Base-by-base conservation (phyloP, 1,140 invertebrate species). In the Calliphora vicina region DNA sequence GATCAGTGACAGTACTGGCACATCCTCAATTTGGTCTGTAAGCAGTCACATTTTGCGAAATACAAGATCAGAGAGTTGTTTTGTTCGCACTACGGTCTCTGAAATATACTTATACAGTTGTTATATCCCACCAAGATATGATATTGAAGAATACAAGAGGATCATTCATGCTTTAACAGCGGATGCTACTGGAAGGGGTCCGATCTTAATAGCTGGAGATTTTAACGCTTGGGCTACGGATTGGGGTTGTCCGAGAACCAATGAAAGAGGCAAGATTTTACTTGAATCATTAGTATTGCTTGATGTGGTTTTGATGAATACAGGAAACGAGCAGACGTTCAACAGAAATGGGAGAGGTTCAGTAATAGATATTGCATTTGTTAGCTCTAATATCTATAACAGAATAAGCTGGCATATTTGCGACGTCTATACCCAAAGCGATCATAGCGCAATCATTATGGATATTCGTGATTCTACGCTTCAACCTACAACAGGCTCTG, bases 151-250 rank as follows among this genome's bases (percentile, higher is more conserved):
- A 42, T 80, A 20, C 20, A 23, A 17, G 20, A 23, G 23, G 13
- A 80, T 80, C 17, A 23, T 80, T 12, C 1, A 20, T 8, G 43
- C 15, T 17, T 5, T 80, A 13, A 23, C n/a, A 17, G n/a, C 20
- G 17, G 27, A 80, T 80, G 78, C 78, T 12, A 50, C n/a, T 17
- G 8, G 43, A 8, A 57, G 78, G 42, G 9, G 26, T 0, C 23
- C 9, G 2, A 42, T 82, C 6, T 27, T 82, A 25, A 35, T 71
- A 82, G n/a, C n/a, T n/a, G n/a, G n/a, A n/a, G 82, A 82, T 57
- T 74, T 82, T 57, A 82, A 74, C 35, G 82, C 82, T 13, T 73
- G 29, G 42, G 67, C 67, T 15, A 26, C 35, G 1, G 82, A 82
- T 10, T 82, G 82, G 71, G 82, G 71, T 20, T 74, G 35, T 15